Percentiles rank a stretch among this genome's conserved stretches.
These are phyloP conservation scores for Cheilosia urbana DNA, from an alignment of 2,888 invertebrate genomes.

Conservation along the genomic window DNA sequence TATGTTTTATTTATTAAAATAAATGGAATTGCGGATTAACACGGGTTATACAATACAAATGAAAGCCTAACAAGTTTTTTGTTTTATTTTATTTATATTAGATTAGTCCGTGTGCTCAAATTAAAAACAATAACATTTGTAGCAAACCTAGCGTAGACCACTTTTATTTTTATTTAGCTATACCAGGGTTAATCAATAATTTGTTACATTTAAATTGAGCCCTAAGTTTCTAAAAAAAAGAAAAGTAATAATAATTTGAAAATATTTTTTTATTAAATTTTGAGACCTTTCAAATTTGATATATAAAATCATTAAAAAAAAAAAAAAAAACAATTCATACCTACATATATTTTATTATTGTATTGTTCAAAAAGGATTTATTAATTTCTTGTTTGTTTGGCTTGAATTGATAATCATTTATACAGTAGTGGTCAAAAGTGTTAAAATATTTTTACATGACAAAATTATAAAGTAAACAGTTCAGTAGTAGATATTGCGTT, in stretches of 20 bases:
- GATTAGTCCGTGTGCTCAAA: slow-evolving; percentile 1
- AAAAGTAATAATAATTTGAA: slow-evolving; percentile 15
- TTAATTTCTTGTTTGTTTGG: slow-evolving; percentile 51
- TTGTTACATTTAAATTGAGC: slow-evolving; percentile 78
- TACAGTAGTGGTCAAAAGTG: slow-evolving; percentile 35
- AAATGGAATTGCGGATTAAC: background rate
- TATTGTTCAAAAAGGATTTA: slow-evolving; percentile 42
- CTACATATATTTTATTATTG: slow-evolving; percentile 20
- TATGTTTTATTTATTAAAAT: background rate
- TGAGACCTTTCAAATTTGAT: slow-evolving; percentile 40
- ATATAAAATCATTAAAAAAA: slow-evolving; percentile 38
- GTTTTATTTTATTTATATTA: background rate
- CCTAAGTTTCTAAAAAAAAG: slow-evolving; percentile 75
- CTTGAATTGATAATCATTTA: slow-evolving; percentile 26
- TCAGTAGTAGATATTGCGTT: background rate
- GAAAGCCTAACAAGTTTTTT: background rate
- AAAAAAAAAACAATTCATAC: slow-evolving; percentile 26
- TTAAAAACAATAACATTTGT: background rate
- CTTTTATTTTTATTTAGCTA: slow-evolving; percentile 3
- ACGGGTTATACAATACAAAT: background rate
- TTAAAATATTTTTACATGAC: background rate
- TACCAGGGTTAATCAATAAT: slow-evolving; percentile 67
- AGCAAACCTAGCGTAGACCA: slow-evolving; percentile 9
- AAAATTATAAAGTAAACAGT: slow-evolving; percentile 20
- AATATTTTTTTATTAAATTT: slow-evolving; percentile 10